Evolutionary conservation across 2,888 invertebrate species (phyloP), one percentile per base, ranked within the genome.

Genomic region (Sclerodermus sp.): DNA sequence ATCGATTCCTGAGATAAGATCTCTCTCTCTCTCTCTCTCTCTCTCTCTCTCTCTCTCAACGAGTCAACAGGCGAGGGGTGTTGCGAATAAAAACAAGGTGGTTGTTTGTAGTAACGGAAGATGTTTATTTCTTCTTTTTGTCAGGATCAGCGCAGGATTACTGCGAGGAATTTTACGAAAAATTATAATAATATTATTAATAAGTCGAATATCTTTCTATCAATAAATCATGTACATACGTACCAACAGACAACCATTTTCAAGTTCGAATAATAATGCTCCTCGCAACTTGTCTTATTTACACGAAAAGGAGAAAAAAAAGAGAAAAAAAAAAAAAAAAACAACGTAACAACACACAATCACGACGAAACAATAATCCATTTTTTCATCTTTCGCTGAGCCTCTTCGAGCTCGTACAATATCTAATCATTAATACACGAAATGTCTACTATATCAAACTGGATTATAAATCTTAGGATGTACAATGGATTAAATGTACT

Each of bases 201-300:
- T 59, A 59, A 57, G 58, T 60, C 57, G 58, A 54, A 47, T 57
- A 58, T 56, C 56, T 56, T 45, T 42, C 41, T 37, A 42, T 23
- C 30, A 36, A 68, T 70, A 68, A 70, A 67, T 70, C 66, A 62
- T 64, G 58, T 62, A 65, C 64, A 62, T 67, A 66, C 64, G 61
- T 67, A 63, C 66, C 61, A 70, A 71, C 68, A 70, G 68, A 70
- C 67, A 68, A 71, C 67, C 68, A 57, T 59, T 67, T 63, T 65
- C 30, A 62, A 66, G 57, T 63, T 59, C 60, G 61, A 64, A 67
- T 66, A 66, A 67, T 64, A 61, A 60, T 60, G 57, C 49, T 60
- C 57, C 39, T 60, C 61, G 58, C 53, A 1, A 51, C 51, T 51
- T 61, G 60, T 66, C 51, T 51, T 61, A 62, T 66, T 54, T 64